These are phyloP conservation scores for Mythimna albipuncta DNA, from an alignment of 2,888 invertebrate species.

Conservation along the genomic window DNA sequence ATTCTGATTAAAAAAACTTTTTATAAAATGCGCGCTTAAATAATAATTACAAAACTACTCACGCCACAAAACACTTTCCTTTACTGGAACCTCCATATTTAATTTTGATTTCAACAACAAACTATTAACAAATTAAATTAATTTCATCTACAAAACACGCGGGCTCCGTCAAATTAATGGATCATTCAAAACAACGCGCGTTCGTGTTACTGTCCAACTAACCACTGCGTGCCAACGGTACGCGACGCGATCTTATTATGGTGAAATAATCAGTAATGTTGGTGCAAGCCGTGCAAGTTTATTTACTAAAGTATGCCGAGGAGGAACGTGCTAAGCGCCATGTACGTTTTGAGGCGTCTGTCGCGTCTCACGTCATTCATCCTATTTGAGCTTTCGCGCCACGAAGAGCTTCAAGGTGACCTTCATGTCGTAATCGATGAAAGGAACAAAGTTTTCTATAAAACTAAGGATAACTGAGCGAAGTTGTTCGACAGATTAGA, in stretches of 20 bases:
- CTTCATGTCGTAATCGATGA: constrained; percentile 78
- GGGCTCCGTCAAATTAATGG: constrained; percentile 13
- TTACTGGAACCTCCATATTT: constrained; percentile 89
- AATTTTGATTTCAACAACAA: neutral
- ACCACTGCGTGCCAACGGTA: constrained; percentile 29
- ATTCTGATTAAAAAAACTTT: neutral
- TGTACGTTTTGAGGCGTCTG: constrained; percentile 61
- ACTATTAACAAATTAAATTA: neutral
- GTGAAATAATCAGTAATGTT: constrained; percentile 56
- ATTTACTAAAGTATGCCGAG: constrained; percentile 41
- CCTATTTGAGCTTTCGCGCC: constrained; percentile 83
- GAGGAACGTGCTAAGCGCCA: constrained; percentile 70
- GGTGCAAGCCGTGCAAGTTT: constrained; percentile 40
- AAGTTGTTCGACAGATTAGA: neutral
- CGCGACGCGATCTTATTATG: constrained; percentile 49
- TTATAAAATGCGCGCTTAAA: neutral
- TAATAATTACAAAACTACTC: constrained; percentile 74
- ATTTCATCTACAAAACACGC: constrained; percentile 1
- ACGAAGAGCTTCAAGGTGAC: constrained; percentile 82
- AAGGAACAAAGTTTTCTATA: constrained; percentile 7
- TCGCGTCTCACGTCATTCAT: constrained; percentile 41
- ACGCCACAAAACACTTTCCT: constrained; percentile 91
- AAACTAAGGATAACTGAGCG: constrained; percentile 7
- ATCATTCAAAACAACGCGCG: constrained; percentile 39
- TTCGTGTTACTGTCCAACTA: constrained; percentile 22